Percentiles rank a stretch among this genome's conserved stretches.
These are phyloP conservation scores for Pteromalus puparum DNA, from an alignment of 1,140 invertebrate species.

Conservation along the genomic window DNA sequence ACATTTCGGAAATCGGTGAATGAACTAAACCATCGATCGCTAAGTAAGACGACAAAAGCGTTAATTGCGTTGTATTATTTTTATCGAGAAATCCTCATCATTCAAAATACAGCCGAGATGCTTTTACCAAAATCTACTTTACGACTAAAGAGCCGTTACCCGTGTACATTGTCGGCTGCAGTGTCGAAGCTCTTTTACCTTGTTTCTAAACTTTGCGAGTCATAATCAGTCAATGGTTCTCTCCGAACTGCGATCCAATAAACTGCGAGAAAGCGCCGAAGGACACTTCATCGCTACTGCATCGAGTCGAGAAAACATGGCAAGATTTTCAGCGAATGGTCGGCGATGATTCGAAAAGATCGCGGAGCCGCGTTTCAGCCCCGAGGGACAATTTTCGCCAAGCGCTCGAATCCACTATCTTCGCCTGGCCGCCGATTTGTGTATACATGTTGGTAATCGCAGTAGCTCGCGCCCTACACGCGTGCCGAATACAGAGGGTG, in stretches of 20 bases:
- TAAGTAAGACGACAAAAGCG: no score
- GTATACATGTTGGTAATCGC: neutral
- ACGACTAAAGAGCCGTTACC: neutral
- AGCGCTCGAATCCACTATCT: neutral
- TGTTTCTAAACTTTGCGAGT: constrained; percentile 21
- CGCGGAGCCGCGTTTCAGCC: neutral
- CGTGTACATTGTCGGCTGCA: neutral
- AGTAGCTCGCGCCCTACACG: neutral
- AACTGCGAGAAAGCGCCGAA: neutral
- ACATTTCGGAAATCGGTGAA: no score
- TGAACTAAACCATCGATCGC: no score
- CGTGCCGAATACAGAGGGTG: no score
- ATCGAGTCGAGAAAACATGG: neutral
- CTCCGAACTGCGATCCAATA: neutral
- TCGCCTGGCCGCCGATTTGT: neutral
- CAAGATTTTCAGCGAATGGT: neutral
- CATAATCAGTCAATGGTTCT: constrained; percentile 37
- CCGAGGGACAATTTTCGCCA: neutral
- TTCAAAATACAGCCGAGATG: neutral
- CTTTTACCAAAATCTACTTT: constrained; percentile 20
- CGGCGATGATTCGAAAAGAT: neutral
- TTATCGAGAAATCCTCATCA: no score
- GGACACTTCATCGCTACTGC: neutral
- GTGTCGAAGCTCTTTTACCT: constrained; percentile 34
- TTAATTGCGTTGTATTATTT: no score